Percentiles rank a stretch among this genome's conserved stretches.
Conservation (phyloP, 2,888 invertebrate species). For the Dastarcus helophoroides region DNA sequence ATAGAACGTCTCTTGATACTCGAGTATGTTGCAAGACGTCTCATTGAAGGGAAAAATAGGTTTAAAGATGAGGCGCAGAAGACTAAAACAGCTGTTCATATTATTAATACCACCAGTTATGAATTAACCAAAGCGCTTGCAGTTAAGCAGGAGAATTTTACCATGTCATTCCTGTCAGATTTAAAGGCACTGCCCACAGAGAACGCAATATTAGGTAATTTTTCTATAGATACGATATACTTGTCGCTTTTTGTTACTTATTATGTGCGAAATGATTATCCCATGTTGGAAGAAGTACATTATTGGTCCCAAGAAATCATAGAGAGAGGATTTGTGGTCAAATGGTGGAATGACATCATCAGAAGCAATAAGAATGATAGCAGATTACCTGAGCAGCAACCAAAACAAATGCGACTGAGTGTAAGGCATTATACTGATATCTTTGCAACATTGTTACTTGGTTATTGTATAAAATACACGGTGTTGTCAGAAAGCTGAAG, state of each 20-base stretch:
- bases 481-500: too few relatives aligned
- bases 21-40: too few relatives aligned
- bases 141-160: background rate
- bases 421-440: background rate
- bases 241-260: background rate
- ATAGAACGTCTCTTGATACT: background rate
- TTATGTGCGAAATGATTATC: background rate
- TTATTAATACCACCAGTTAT: too few relatives aligned
- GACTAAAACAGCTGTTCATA: too few relatives aligned
- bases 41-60: too few relatives aligned
- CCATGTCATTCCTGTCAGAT: background rate
- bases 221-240: background rate
- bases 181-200: background rate
- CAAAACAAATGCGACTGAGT: background rate
- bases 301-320: slow-evolving; percentile 1
- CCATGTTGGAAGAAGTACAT: background rate
- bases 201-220: background rate
- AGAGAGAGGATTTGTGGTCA: background rate
- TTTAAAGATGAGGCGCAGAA: too few relatives aligned
- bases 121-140: background rate
- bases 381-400: background rate
- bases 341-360: background rate
- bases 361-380: slow-evolving; percentile 1
- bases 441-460: background rate
- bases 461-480: too few relatives aligned